phyloP scores from a whole-genome alignment of 1,140 invertebrate genomes.

The Pissodes strobi region DNA sequence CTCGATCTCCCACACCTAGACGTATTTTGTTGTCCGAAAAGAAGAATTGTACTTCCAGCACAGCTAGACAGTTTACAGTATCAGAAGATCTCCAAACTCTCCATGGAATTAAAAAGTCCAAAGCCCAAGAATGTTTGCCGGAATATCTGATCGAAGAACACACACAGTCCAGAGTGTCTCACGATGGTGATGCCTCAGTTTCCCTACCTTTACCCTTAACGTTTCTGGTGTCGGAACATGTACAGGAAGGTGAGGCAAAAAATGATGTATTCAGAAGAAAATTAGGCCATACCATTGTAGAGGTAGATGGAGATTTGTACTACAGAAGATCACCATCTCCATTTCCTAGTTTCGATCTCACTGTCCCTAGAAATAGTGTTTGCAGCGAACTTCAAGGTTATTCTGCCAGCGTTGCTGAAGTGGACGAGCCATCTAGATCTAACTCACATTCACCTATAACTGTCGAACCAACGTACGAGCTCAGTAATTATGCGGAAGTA shows the following conservation, averaged over 20 bases:
- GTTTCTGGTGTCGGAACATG: slow-evolving; percentile 32
- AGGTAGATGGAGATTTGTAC: slow-evolving; percentile 23
- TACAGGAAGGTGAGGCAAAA: slow-evolving; percentile 9
- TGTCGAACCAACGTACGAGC: neutral
- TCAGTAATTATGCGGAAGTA: neutral
- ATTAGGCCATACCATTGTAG: slow-evolving; percentile 19
- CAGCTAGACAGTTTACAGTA: slow-evolving; percentile 28
- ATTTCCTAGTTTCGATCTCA: slow-evolving; percentile 42
- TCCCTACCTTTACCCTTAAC: slow-evolving; percentile 32
- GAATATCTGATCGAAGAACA: slow-evolving; percentile 34
- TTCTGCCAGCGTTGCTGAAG: slow-evolving; percentile 38
- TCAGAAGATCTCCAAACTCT: slow-evolving; percentile 25
- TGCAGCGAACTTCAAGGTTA: slow-evolving; percentile 44
- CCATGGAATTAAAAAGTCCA: slow-evolving; percentile 14
- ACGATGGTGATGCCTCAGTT: slow-evolving; percentile 16
- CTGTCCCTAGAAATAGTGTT: slow-evolving; percentile 44
- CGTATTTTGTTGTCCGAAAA: slow-evolving; percentile 38
- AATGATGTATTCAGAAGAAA: slow-evolving; percentile 20
- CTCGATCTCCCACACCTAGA: slow-evolving; percentile 34
- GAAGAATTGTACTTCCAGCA: slow-evolving; percentile 1
- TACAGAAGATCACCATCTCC: slow-evolving; percentile 41
- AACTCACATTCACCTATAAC: slow-evolving; percentile 13
- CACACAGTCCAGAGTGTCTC: neutral
- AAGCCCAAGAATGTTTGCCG: slow-evolving; percentile 31
- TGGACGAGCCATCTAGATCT: slow-evolving; percentile 38